These are phyloP conservation scores for Parnassius smintheus DNA, from an alignment of 2,888 invertebrate species.

Conservation along the genomic window DNA sequence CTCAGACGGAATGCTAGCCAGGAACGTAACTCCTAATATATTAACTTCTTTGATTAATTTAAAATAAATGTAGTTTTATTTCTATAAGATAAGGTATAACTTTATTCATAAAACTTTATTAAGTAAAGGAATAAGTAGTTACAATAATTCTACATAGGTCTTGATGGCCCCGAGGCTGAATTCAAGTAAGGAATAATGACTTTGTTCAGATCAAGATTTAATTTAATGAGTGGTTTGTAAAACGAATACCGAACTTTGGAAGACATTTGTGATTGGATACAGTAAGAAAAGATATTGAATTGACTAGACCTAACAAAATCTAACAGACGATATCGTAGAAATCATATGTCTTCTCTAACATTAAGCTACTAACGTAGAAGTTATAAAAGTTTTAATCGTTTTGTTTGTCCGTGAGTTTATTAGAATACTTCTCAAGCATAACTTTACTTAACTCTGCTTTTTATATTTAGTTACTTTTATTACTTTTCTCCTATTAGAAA, in stretches of 20 bases:
- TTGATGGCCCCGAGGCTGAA: no score
- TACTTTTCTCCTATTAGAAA: no score
- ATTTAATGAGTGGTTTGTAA: constrained; percentile 8
- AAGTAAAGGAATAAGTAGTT: no score
- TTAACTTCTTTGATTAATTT: no score
- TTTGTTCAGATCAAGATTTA: no score
- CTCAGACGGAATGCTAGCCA: no score
- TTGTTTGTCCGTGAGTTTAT: neutral
- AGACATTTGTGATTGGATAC: neutral
- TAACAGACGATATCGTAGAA: constrained; percentile 17
- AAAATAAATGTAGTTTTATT: no score
- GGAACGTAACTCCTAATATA: no score
- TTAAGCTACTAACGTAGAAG: constrained; percentile 9
- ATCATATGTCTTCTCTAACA: constrained; percentile 4
- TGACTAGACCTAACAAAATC: constrained; percentile 15
- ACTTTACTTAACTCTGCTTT: neutral
- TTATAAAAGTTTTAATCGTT: neutral
- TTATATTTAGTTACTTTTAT: neutral
- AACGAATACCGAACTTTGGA: neutral
- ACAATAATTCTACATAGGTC: no score
- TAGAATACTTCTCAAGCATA: neutral
- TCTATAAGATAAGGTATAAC: no score
- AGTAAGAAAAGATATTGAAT: constrained; percentile 20
- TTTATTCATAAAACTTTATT: no score
- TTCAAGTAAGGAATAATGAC: no score